Evolutionary conservation across 1,140 invertebrate genomes (phyloP).

Genomic region (Camponotus pennsylvanicus): DNA sequence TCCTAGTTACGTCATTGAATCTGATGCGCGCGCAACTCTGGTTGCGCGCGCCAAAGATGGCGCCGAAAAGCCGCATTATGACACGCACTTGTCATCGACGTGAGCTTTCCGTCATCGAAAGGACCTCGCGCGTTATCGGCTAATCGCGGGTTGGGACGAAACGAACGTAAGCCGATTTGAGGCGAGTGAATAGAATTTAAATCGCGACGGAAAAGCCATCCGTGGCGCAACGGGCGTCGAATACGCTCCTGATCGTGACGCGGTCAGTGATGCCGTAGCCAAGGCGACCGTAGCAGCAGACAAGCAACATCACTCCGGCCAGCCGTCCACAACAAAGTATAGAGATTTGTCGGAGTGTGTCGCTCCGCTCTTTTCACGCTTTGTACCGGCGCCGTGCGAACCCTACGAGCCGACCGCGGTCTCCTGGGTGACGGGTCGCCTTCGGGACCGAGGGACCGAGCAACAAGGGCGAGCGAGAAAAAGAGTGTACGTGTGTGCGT

Average conservation of each 20-base stretch:
- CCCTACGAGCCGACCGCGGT: conserved; percentile 62
- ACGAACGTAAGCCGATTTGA: too few relatives aligned
- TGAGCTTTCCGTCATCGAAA: neutral
- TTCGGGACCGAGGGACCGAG: conserved; percentile 53
- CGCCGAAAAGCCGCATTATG: conserved; percentile 46
- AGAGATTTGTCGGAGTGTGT: conserved; percentile 73
- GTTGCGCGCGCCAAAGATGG: neutral
- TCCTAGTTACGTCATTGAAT: neutral
- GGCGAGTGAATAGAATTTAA: neutral
- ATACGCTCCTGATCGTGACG: conserved; percentile 69
- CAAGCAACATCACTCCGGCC: conserved; percentile 81
- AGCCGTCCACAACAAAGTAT: conserved; percentile 80
- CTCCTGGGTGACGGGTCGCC: conserved; percentile 79
- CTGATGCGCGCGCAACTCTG: neutral
- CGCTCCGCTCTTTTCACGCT: conserved; percentile 74
- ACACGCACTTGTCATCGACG: neutral
- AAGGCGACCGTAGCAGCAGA: conserved; percentile 85
- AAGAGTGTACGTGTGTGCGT: neutral
- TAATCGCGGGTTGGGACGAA: too few relatives aligned
- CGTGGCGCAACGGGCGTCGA: neutral
- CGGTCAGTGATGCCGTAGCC: conserved; percentile 85
- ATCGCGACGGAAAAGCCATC: neutral
- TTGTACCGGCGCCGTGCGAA: conserved; percentile 48
- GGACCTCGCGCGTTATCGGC: neutral
- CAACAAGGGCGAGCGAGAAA: conserved; percentile 63